A percentile compares a stretch with the other conserved stretches of the same genome.
phyloP scores from a whole-genome alignment of 2,797 vertebrate species.

The Zalophus californianus region DNA sequence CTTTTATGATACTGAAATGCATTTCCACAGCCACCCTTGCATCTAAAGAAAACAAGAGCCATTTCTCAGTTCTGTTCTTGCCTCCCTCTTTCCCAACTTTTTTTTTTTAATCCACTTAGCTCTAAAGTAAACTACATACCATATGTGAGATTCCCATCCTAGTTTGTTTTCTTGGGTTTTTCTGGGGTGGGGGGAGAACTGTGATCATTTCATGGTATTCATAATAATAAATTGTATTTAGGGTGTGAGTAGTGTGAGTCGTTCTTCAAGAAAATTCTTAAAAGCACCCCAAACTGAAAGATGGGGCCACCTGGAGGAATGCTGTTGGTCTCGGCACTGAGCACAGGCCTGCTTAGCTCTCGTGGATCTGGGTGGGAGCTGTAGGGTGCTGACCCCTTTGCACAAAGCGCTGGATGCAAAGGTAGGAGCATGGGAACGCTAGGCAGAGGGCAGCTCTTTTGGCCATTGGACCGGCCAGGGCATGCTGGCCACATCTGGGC shows the following conservation, averaged over 20 bases:
- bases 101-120: background rate
- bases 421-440: background rate
- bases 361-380: background rate
- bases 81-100: slow-evolving; percentile 6
- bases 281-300: background rate
- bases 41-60: background rate
- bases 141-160: background rate
- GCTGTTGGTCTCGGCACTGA: background rate
- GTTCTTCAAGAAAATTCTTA: slow-evolving; percentile 41
- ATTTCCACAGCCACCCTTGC: background rate
- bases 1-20: background rate
- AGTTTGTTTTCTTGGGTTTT: background rate
- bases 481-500: background rate
- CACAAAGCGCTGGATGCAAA: background rate
- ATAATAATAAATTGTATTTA: background rate
- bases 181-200: background rate
- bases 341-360: background rate
- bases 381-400: background rate
- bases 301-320: background rate
- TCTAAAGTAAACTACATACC: background rate
- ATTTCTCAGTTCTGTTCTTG: slow-evolving; percentile 33
- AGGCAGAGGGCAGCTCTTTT: background rate
- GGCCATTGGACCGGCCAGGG: background rate
- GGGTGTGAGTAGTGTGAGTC: background rate
- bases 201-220: background rate